Evolutionary conservation across 53 echinoderm and acorn worm species (phyloP).

Genomic region (Glandiceps talaboti): DNA sequence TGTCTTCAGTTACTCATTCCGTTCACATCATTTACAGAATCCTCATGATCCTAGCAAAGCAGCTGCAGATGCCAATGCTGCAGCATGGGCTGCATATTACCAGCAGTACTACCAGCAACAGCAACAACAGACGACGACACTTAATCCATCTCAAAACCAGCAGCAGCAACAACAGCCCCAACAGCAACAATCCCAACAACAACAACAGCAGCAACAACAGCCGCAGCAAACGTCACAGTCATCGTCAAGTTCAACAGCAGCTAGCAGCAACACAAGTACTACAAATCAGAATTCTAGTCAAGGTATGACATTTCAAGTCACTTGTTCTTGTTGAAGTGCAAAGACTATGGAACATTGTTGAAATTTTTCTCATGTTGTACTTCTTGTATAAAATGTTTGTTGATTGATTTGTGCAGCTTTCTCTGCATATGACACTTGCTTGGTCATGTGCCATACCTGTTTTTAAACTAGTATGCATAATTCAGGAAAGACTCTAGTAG

Average conservation of each 20-base stretch:
- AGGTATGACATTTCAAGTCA: too few species aligned
- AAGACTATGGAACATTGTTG: too few species aligned
- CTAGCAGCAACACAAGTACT: background rate
- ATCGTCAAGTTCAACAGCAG: background rate
- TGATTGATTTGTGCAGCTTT: too few species aligned
- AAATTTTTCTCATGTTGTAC: too few species aligned
- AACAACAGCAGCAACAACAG: background rate
- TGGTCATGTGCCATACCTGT: too few species aligned
- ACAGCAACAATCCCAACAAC: background rate
- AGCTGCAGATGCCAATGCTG: conserved; percentile 7
- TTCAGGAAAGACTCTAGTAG: too few species aligned
- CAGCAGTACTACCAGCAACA: conserved; percentile 24
- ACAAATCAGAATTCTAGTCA: background rate
- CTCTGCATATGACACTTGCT: too few species aligned
- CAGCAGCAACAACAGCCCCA: background rate
- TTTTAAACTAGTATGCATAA: too few species aligned
- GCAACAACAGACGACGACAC: conserved; percentile 1
- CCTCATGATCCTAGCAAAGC: conserved; percentile 10
- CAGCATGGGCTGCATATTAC: conserved; percentile 27
- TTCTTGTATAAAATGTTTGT: too few species aligned
- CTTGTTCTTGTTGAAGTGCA: too few species aligned
- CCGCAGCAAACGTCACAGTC: background rate
- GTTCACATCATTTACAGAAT: background rate
- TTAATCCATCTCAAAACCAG: background rate
- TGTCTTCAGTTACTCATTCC: too few species aligned